A percentile compares a stretch with the other conserved stretches of the same genome.
Evolutionary conservation across 1,140 invertebrate genomes (phyloP).

Genomic region (Condylostylus longicornis): DNA sequence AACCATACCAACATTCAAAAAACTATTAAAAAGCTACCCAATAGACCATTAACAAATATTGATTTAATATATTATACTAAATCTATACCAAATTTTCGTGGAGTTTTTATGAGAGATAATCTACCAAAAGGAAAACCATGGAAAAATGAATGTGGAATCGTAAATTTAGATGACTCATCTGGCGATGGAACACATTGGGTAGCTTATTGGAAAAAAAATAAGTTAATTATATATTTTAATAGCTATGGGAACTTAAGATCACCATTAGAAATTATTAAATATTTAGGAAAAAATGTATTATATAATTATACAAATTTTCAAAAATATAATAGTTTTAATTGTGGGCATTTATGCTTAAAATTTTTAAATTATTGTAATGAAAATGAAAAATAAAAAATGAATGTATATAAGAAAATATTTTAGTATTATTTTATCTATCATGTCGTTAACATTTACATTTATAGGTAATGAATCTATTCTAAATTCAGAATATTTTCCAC

Average conservation of each 20-base stretch:
- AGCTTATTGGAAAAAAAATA: conserved; percentile 19
- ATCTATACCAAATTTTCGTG: conserved; percentile 5
- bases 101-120: conserved; percentile 7
- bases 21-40: conserved; percentile 8
- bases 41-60: conserved; percentile 3
- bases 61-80: conserved; percentile 4
- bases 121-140: conserved; percentile 11
- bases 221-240: conserved; percentile 9
- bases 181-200: conserved; percentile 26
- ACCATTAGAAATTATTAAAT: conserved; percentile 19
- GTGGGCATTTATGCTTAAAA: conserved; percentile 17
- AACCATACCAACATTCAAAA: conserved; percentile 7
- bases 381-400: background rate
- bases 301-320: conserved; percentile 2
- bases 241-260: conserved; percentile 24
- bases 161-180: conserved; percentile 21
- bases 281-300: conserved; percentile 8
- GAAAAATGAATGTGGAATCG: conserved; percentile 21
- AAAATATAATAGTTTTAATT: conserved; percentile 10
- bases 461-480: conserved; percentile 5
- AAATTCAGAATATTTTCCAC: conserved; percentile 10
- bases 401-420: background rate
- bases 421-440: background rate
- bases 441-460: conserved; percentile 8
- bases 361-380: conserved; percentile 11